phyloP scores from a whole-genome alignment of 2,797 vertebrate species.

The Lemur catta region DNA sequence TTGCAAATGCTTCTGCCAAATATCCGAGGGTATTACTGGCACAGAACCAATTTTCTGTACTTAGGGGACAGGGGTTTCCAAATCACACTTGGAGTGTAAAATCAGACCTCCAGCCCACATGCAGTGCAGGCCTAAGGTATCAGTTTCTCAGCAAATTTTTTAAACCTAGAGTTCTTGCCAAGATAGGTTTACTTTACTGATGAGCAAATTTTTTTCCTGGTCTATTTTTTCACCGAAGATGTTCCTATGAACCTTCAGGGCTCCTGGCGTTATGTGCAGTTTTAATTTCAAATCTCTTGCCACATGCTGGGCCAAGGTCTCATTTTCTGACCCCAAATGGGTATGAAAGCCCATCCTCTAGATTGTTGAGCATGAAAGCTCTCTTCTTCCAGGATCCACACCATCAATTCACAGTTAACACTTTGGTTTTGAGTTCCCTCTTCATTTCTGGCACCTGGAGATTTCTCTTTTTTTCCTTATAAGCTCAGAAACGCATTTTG shows the following conservation, averaged over 20 bases:
- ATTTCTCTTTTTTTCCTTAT: background rate
- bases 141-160: background rate
- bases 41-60: background rate
- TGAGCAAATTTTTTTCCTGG: background rate
- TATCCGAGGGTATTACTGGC: background rate
- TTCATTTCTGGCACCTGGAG: constrained; percentile 44
- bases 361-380: background rate
- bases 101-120: background rate
- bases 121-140: background rate
- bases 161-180: background rate
- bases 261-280: background rate
- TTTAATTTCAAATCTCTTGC: constrained; percentile 31
- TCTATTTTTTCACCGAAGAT: background rate
- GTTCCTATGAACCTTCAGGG: background rate
- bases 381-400: background rate
- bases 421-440: constrained; percentile 16
- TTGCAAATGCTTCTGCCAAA: background rate
- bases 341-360: background rate
- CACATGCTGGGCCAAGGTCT: background rate
- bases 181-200: background rate
- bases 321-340: constrained; percentile 8
- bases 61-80: background rate
- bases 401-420: background rate
- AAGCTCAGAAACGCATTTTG: constrained; percentile 30
- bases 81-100: background rate